phyloP scores from a whole-genome alignment of 2,113 vertebrate species.

The Mormyrus iriodes region DNA sequence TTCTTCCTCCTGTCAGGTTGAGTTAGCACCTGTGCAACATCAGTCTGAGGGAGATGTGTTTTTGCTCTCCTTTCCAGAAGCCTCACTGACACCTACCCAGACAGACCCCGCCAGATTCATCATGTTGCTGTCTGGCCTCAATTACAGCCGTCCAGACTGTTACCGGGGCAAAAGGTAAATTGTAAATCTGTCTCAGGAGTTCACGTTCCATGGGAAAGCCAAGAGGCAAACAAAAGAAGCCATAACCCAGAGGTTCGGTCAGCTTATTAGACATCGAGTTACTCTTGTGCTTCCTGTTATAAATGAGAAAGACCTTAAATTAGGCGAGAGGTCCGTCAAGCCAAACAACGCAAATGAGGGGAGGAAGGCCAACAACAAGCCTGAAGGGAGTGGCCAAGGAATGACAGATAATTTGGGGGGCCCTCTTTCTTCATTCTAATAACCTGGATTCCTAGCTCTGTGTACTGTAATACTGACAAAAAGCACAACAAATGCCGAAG shows the following conservation, averaged over 20 bases:
- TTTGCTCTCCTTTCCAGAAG: neutral
- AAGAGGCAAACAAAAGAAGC: constrained; percentile 5
- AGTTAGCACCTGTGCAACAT: neutral
- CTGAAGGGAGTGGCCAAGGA: constrained; percentile 6
- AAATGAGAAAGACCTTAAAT: neutral
- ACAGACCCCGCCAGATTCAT: neutral
- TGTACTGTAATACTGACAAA: neutral
- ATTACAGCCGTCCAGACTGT: neutral
- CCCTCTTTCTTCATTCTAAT: constrained; percentile 11
- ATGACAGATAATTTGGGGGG: neutral
- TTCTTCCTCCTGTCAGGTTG: constrained; percentile 11
- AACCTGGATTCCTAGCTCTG: neutral
- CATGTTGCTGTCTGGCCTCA: neutral
- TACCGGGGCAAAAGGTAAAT: neutral
- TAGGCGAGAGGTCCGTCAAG: neutral
- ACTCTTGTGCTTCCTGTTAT: constrained; percentile 2
- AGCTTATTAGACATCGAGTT: constrained; percentile 1
- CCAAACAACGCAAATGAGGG: constrained; percentile 13
- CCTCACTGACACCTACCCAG: neutral
- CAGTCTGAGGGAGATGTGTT: neutral
- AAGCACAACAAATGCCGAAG: neutral
- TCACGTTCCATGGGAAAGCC: neutral
- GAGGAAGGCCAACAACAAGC: neutral
- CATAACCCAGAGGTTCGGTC: neutral
- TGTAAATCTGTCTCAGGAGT: neutral